phyloP scores from a whole-genome alignment of 2,797 vertebrate species.

The Halcyon leucocephala region DNA sequence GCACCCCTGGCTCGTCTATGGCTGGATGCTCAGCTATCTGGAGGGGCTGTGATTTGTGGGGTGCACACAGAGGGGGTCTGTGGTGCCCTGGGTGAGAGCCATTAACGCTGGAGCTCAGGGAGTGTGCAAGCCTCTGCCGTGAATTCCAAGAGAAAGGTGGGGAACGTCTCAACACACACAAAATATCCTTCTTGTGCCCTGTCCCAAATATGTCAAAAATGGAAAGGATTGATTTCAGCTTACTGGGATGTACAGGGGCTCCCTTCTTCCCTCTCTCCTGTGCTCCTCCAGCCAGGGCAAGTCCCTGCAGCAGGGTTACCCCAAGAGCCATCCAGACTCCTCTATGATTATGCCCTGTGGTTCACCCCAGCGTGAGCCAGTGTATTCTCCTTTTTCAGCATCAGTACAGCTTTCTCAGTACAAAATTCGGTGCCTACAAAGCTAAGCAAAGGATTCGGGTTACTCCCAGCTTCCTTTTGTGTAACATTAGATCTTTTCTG shows the following conservation, averaged over 20 bases:
- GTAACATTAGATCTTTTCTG: background rate
- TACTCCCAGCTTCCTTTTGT: background rate
- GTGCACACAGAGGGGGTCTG: background rate
- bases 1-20: accelerated
- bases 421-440: background rate
- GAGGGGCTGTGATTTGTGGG: background rate
- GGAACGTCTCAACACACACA: background rate
- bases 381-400: background rate
- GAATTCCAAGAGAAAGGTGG: background rate
- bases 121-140: background rate
- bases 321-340: background rate
- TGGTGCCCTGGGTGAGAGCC: accelerated
- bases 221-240: background rate
- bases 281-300: background rate
- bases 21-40: accelerated
- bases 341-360: background rate
- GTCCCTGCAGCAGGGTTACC: background rate
- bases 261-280: background rate
- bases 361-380: background rate
- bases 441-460: background rate
- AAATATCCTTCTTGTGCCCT: background rate
- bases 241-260: background rate
- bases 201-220: constrained; percentile 2
- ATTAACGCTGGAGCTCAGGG: background rate
- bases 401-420: accelerated